A percentile compares a stretch with the other conserved stretches of the same genome.
Evolutionary conservation across 2,888 invertebrate genomes (phyloP).

Genomic region (Ctena decussata): DNA sequence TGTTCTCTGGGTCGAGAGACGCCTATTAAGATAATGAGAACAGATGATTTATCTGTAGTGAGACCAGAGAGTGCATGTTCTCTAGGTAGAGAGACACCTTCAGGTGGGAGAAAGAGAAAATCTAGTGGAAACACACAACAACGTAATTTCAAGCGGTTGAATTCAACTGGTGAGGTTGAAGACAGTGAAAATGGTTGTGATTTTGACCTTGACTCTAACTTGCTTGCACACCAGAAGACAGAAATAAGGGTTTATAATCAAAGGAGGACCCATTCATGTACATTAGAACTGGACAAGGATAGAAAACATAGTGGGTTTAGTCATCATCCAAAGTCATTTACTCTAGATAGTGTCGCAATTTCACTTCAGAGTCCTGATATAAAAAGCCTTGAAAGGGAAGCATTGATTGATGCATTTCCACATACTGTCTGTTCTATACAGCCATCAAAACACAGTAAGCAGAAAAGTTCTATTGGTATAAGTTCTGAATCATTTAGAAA

Average conservation of each 20-base stretch:
- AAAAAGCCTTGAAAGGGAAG: constrained; percentile 79
- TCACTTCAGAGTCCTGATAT: constrained; percentile 71
- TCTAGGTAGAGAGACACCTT: constrained; percentile 68
- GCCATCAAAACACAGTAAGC: constrained; percentile 54
- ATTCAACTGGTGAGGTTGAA: constrained; percentile 68
- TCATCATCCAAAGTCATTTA: constrained; percentile 6
- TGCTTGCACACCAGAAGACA: constrained; percentile 10
- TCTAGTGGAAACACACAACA: constrained; percentile 53
- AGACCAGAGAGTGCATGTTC: constrained; percentile 72
- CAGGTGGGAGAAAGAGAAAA: constrained; percentile 71
- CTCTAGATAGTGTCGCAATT: constrained; percentile 4
- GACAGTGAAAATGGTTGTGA: constrained; percentile 29
- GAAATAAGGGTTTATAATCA: constrained; percentile 22
- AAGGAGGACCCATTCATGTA: constrained; percentile 67
- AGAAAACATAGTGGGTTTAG: constrained; percentile 20
- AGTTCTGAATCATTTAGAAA: constrained; percentile 66
- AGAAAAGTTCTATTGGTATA: constrained; percentile 72
- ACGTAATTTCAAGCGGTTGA: constrained; percentile 61
- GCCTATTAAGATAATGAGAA: constrained; percentile 35
- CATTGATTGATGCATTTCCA: constrained; percentile 74
- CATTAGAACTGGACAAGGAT: constrained; percentile 54
- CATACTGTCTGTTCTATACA: constrained; percentile 46
- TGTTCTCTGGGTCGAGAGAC: constrained; percentile 64
- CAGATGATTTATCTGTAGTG: constrained; percentile 31
- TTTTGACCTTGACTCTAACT: constrained; percentile 38